A percentile compares a stretch with the other conserved stretches of the same genome.
phyloP scores from a whole-genome alignment of 2,797 vertebrate genomes.

The Garrulus glandarius region DNA sequence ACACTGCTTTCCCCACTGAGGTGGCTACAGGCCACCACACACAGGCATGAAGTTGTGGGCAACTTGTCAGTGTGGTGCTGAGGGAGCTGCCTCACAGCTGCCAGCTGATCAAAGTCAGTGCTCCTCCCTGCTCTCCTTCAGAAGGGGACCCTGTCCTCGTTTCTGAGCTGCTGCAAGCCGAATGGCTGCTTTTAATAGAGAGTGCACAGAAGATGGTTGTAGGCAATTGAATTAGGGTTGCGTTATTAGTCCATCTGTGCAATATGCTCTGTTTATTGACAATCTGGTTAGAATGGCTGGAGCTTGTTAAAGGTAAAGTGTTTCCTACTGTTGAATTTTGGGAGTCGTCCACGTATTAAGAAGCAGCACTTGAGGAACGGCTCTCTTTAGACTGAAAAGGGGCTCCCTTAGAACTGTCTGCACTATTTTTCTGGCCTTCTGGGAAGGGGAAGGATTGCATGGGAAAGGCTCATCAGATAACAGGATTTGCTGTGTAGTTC shows the following conservation, averaged over 20 bases:
- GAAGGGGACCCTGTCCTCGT: constrained; percentile 40
- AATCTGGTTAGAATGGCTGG: constrained; percentile 63
- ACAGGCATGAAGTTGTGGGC: neutral
- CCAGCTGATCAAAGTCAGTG: neutral
- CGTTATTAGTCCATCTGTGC: constrained; percentile 71
- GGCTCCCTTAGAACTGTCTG: neutral
- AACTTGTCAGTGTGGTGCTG: neutral
- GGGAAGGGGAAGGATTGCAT: neutral
- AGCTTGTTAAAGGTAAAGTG: constrained; percentile 63
- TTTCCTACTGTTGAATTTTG: constrained; percentile 30
- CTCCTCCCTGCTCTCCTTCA: constrained; percentile 17
- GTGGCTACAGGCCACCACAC: neutral
- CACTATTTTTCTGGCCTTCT: neutral
- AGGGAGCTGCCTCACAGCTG: constrained; percentile 6
- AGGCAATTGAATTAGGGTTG: constrained; percentile 71
- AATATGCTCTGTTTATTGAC: constrained; percentile 69
- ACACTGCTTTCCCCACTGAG: neutral
- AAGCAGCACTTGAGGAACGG: neutral
- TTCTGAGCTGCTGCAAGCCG: constrained; percentile 50
- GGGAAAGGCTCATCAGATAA: neutral
- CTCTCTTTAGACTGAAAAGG: neutral
- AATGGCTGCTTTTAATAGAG: constrained; percentile 70
- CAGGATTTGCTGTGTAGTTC: neutral
- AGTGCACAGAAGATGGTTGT: constrained; percentile 61
- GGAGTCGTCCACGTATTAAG: constrained; percentile 14